Evolutionary conservation across 2,797 vertebrate genomes (phyloP).

Genomic region (Pseudopleuronectes americanus): DNA sequence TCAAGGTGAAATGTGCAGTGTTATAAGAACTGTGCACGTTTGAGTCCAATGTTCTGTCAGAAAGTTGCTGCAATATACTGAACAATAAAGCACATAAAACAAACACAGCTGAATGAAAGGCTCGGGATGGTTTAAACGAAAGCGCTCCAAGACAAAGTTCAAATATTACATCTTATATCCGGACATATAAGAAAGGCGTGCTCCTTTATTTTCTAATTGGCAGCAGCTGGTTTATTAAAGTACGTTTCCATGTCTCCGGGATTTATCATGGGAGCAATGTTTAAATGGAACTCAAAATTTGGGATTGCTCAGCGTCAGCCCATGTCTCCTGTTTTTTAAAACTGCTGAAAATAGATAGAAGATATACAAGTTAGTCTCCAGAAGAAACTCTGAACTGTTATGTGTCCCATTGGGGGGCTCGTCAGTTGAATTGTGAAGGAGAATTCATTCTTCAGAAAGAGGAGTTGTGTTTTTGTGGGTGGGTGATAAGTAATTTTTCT

Average conservation of each 20-base stretch:
- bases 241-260: not conserved
- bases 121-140: not conserved
- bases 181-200: not conserved
- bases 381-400: conserved; percentile 45
- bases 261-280: too few relatives aligned
- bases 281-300: not conserved
- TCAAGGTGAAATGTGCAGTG: conserved; percentile 35
- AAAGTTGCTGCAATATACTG: not conserved
- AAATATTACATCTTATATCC: not conserved
- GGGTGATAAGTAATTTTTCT: not conserved
- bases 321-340: not conserved
- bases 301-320: too few relatives aligned
- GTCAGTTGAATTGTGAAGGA: conserved; percentile 20
- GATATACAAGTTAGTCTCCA: conserved; percentile 17
- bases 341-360: too few relatives aligned
- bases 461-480: too few relatives aligned
- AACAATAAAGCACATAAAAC: conserved; percentile 1
- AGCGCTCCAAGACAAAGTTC: not conserved
- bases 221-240: not conserved
- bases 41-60: not conserved
- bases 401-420: conserved; percentile 1
- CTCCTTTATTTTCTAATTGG: not conserved
- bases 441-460: conserved; percentile 16
- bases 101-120: conserved; percentile 15
- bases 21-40: conserved; percentile 11